These are phyloP conservation scores for Sterrhoptilus dennistouni DNA, from an alignment of 2,113 vertebrate genomes.

Conservation along the genomic window DNA sequence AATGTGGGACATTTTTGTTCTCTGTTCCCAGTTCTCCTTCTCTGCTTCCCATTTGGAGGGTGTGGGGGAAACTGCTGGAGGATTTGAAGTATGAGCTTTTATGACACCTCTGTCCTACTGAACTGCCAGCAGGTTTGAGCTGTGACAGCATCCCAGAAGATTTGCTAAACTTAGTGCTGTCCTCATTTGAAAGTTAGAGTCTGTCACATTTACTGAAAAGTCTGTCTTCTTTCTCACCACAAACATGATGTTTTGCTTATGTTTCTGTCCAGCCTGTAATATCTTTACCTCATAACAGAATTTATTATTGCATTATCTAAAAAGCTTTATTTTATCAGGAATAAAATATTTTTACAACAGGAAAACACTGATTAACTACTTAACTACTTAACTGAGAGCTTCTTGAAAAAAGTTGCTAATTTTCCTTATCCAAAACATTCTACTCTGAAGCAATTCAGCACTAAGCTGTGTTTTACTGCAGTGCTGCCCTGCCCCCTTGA, in stretches of 20 bases:
- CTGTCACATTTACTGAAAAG: neutral
- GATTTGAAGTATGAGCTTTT: neutral
- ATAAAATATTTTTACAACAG: neutral
- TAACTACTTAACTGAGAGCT: neutral
- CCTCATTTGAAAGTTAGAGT: neutral
- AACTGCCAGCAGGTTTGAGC: neutral
- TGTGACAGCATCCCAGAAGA: neutral
- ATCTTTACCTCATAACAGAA: neutral
- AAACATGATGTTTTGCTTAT: neutral
- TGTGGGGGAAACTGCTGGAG: neutral
- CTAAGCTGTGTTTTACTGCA: neutral
- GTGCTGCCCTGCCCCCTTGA: neutral
- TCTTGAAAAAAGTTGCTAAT: neutral
- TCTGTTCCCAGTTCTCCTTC: neutral
- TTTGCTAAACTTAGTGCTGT: neutral
- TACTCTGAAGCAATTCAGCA: neutral
- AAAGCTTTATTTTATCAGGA: neutral
- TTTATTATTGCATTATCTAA: neutral
- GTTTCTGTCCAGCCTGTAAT: neutral
- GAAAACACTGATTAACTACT: neutral
- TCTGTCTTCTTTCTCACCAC: neutral
- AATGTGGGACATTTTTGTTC: accelerated
- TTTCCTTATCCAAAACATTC: neutral
- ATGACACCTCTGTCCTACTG: neutral
- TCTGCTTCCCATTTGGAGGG: neutral